Base-by-base conservation (phyloP, 2,113 vertebrate species). In the Colinus virginianus region DNA sequence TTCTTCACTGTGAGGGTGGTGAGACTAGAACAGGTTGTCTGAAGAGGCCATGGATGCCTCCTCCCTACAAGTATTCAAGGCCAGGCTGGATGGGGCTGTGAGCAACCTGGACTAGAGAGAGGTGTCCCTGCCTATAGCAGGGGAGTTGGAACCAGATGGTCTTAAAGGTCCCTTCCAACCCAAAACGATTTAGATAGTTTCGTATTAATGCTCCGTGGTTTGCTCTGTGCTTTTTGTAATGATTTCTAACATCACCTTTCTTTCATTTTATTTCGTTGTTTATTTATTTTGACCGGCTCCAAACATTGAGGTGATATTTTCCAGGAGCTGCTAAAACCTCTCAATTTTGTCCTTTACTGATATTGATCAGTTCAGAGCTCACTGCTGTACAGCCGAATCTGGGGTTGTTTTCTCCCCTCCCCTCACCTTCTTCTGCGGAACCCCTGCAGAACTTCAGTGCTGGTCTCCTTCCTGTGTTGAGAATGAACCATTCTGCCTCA, bases 381-480 rank as follows among this genome's bases (percentile, higher is more conserved):
- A 7, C 25, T 5, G 1, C 67, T 6, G 2, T 63, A 30, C 25
- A 34, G 13, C 9, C 61, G n/a, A 51, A 66, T 81, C 45, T 75
- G 51, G 36, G 66, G 23, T 21, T 51, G 9, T 17, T 28, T 28
- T 51, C 49, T 25, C 8, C 3, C 3, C 2, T 1, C 20, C 7
- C 22, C 16, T 55, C 48, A 63, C 4, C 5, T 0, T 0, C n/a
- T 18, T 56, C 43, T 43, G 53, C 22, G 63, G 51, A 80, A 11
- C 22, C 6, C 59, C 69, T 67, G 22, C 64, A 2, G 2, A 87
- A 68, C 53, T 25, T 76, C 48, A 83, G 25, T 23, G 62, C 28
- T 86, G 1, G 36, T 55, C 32, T 66, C 34, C n/a, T 72, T 59
- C 21, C 17, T 63, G 56, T 63, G 26, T 63, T 71, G 58, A 46